Percentiles rank a stretch among this genome's conserved stretches.
These are phyloP conservation scores for Prionailurus bengalensis DNA, from an alignment of 2,113 vertebrate genomes.

Conservation along the genomic window DNA sequence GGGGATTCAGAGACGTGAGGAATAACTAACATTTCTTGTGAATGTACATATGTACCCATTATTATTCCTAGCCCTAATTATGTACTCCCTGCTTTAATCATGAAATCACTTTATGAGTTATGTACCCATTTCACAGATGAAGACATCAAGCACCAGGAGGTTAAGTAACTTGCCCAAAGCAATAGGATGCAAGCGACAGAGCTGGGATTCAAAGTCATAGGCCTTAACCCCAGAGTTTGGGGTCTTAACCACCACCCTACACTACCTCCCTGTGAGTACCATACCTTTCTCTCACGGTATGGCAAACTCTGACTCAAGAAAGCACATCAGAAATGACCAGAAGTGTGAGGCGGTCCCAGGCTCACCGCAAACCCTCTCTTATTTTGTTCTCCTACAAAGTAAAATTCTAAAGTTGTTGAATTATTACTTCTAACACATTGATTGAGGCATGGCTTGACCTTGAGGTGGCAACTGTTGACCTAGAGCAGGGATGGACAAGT, in stretches of 20 bases:
- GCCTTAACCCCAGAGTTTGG: neutral
- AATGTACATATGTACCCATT: neutral
- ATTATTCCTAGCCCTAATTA: neutral
- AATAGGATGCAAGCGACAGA: neutral
- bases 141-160: neutral
- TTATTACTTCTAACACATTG: neutral
- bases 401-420: neutral
- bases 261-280: neutral
- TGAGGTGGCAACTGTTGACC: neutral
- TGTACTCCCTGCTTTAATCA: neutral
- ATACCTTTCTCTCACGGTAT: neutral
- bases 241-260: neutral
- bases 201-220: neutral
- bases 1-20: neutral
- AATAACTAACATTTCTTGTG: neutral
- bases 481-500: neutral
- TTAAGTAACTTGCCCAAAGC: neutral
- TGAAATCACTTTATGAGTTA: neutral
- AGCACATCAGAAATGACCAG: neutral
- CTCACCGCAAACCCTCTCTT: neutral
- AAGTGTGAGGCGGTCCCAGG: neutral
- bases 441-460: neutral
- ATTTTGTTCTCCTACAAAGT: conserved; percentile 9
- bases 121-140: conserved; percentile 24
- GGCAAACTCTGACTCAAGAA: neutral